Evolutionary conservation across 2,888 invertebrate species (phyloP), one percentile per base, ranked within the genome.

Genomic region (Caenorhabditis wallacei): DNA sequence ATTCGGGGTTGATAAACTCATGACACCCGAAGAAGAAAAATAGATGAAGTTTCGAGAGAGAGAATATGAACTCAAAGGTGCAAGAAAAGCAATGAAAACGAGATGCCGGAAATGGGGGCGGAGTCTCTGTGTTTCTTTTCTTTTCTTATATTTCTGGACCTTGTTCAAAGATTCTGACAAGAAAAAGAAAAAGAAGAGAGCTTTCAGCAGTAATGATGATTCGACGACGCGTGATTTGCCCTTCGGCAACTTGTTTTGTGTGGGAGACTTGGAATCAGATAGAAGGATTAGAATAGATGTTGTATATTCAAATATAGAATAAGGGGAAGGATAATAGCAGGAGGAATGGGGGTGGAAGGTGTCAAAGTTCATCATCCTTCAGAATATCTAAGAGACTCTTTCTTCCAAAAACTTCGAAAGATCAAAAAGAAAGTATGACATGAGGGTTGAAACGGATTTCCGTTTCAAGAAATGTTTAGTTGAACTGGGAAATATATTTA

Each of bases 151-250:
- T 53, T 51, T 26, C 53, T 43, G 61, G 46, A 48, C 18, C 16
- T 40, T 13, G 2, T n/a, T 11, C 57, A 37, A 3, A 59, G n/a
- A 61, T 71, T 71, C 26, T 61, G 61, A 57, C 59, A 57, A 22
- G 54, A 26, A n/a, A n/a, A n/a, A n/a, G n/a, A n/a, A n/a, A n/a
- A 22, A 61, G 46, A 13, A 40, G 43, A 20, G n/a, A 37, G 56
- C 59, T 48, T 35, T 46, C 53, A 22, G 46, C 61, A 48, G 48
- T 76, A 76, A 76, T 76, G 76, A 76, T 76, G 76, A 76, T 76
- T 68, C 68, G 75, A 59, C 18, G 59, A 75, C 66, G 30, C 66
- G 75, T 68, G 76, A 69, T 76, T 76, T 69, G 76, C 76, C 76
- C 40, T 61, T 30, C 61, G 76, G 76, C 76, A 53, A 56, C 8